These are phyloP conservation scores for Cryptophagus acutangulus DNA, from an alignment of 2,888 invertebrate species.

Conservation along the genomic window DNA sequence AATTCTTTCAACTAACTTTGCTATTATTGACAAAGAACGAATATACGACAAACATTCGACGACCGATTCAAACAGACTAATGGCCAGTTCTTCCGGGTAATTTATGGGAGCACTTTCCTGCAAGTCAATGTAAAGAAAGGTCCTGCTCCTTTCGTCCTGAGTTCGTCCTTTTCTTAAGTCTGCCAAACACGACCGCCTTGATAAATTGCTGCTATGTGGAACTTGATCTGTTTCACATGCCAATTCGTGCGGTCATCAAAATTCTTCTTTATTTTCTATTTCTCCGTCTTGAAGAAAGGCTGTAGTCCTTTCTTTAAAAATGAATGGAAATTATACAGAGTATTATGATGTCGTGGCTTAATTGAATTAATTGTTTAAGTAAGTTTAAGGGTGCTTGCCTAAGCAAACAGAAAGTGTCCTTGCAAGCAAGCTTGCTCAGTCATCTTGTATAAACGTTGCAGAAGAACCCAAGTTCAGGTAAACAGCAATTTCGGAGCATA, in stretches of 20 bases:
- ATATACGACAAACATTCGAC: conserved; percentile 31
- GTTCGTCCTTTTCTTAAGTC: conserved; percentile 38
- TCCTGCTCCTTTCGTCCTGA: conserved; percentile 34
- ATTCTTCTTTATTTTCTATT: too few relatives aligned
- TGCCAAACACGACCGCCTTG: conserved; percentile 34
- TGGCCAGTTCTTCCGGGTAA: conserved; percentile 46
- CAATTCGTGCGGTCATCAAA: conserved; percentile 16
- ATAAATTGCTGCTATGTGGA: conserved; percentile 41
- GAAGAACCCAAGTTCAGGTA: conserved; percentile 32
- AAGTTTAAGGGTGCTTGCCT: too few relatives aligned
- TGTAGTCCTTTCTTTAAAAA: too few relatives aligned
- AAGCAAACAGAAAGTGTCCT: too few relatives aligned
- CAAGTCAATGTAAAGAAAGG: conserved; percentile 44
- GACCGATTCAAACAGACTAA: conserved; percentile 44
- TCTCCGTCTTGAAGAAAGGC: too few relatives aligned
- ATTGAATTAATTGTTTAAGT: too few relatives aligned
- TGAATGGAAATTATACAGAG: too few relatives aligned
- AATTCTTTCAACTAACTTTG: conserved; percentile 3
- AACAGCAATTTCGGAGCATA: conserved; percentile 27
- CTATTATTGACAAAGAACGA: conserved; percentile 21
- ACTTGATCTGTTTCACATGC: conserved; percentile 31
- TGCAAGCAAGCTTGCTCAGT: too few relatives aligned
- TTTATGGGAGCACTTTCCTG: conserved; percentile 45
- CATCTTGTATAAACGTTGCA: too few relatives aligned
- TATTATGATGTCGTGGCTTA: too few relatives aligned